Conservation (phyloP, 1,140 invertebrate genomes). For the Fopius arisanus region DNA sequence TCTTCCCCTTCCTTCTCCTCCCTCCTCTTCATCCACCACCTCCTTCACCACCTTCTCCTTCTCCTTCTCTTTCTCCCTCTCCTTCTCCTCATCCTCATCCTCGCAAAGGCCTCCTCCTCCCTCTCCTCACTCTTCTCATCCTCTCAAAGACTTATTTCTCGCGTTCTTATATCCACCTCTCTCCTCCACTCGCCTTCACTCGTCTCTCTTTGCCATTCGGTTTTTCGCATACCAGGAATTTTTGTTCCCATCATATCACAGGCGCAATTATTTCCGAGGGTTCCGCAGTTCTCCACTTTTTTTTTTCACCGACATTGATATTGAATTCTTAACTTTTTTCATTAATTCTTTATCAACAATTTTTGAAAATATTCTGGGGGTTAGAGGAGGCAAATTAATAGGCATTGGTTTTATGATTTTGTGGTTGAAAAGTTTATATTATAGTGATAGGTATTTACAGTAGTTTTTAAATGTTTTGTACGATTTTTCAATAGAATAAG, state of each 20-base stretch:
- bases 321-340: neutral
- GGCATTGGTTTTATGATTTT: no score
- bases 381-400: no score
- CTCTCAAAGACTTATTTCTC: neutral
- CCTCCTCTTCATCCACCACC: neutral
- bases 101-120: neutral
- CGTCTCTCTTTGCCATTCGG: neutral
- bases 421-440: no score
- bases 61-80: neutral
- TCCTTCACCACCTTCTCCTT: neutral
- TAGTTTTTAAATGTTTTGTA: no score
- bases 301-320: neutral
- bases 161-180: constrained; percentile 6
- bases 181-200: neutral
- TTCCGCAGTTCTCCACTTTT: neutral
- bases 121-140: neutral
- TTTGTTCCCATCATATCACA: constrained; percentile 2
- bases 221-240: neutral
- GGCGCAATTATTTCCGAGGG: neutral
- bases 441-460: no score
- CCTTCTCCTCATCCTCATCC: neutral
- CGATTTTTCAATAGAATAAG: no score
- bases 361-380: no score
- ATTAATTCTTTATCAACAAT: no score
- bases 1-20: neutral